These are phyloP conservation scores for Gadus macrocephalus DNA, from an alignment of 2,113 vertebrate genomes.

Conservation along the genomic window DNA sequence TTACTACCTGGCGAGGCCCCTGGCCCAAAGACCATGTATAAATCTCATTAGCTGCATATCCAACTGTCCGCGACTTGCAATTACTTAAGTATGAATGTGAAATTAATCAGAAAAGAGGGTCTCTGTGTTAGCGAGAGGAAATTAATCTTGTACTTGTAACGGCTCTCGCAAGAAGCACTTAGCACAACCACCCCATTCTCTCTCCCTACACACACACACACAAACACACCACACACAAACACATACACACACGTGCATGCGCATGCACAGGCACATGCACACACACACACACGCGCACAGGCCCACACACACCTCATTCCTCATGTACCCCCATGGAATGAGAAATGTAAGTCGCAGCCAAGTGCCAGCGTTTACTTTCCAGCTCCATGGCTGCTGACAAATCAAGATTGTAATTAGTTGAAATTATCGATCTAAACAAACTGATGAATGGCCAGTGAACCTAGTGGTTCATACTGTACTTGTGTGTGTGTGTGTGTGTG, in stretches of 20 bases:
- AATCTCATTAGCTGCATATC: conserved; percentile 64
- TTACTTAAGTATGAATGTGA: conserved; percentile 71
- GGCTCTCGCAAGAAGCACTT: conserved; percentile 60
- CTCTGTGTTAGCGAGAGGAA: conserved; percentile 55
- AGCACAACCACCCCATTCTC: conserved; percentile 40
- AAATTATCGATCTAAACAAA: conserved; percentile 62
- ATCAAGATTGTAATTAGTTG: conserved; percentile 59
- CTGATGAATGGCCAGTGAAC: conserved; percentile 48
- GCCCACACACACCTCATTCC: conserved; percentile 34
- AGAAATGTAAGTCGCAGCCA: conserved; percentile 53
- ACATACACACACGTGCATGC: too few species aligned
- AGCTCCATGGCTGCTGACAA: conserved; percentile 51
- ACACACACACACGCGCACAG: not conserved
- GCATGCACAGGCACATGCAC: too few species aligned
- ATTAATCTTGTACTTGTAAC: conserved; percentile 72
- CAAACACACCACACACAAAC: too few species aligned
- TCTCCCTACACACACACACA: too few species aligned
- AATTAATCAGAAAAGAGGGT: conserved; percentile 63
- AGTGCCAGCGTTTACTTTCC: conserved; percentile 44
- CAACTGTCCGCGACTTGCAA: conserved; percentile 55
- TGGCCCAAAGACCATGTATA: conserved; percentile 51
- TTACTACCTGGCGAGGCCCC: conserved; percentile 40
- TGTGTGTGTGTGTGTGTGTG: not conserved
- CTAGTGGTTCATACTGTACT: conserved; percentile 1
- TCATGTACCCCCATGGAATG: conserved; percentile 43